Base-by-base conservation (phyloP, 2,797 vertebrate species). In the Centroberyx gerrardi region DNA sequence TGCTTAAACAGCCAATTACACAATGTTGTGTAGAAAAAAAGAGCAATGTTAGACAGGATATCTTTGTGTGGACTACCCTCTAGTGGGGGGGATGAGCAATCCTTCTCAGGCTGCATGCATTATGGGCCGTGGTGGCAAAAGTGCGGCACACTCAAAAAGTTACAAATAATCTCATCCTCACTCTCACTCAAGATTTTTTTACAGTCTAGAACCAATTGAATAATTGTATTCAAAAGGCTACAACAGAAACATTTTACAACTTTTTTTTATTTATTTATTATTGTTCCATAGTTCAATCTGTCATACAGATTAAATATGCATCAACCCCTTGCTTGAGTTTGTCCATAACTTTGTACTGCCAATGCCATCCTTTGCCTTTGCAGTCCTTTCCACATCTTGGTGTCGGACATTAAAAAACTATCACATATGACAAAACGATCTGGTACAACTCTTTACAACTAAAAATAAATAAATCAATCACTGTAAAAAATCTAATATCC, bases 391-490 rank as follows among this genome's bases (percentile, higher is more conserved):
- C 31, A 68, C 56, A 70, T 29, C 9, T 74, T 36, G 60, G 71
- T 87, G 71, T 60, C 70, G 63, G 76, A 88, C 83, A 84, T 76
- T 72, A 88, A 88, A 84, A 51, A 66, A 70, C 68, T 62, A 61
- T 74, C 73, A 81, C 76, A 76, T 80, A 72, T 73, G 88, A 87
- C 31, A 81, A 51, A 77, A 87, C 69, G 77, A 78, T 72, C 64
- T 51, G 59, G 59, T 56, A 80, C 29, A 84, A 80, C 15, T 80
- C 52, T 83, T 81, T 66, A 88, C 77, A 81, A 69, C 53, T 66
- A 62, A 80, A 75, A 94, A 94, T 91, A 93, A 93, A 94, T 93
- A 91, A 83, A 76, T 74, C 62, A 83, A 76, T 74, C 62, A 81
- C 68, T 80, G 52, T 87, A 88, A 90, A 88, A 55, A 88, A 82